Percentiles rank a stretch among this genome's conserved stretches.
Conservation (phyloP, 92 coral and sea anemone species). For the Parazoanthus atlanticus region DNA sequence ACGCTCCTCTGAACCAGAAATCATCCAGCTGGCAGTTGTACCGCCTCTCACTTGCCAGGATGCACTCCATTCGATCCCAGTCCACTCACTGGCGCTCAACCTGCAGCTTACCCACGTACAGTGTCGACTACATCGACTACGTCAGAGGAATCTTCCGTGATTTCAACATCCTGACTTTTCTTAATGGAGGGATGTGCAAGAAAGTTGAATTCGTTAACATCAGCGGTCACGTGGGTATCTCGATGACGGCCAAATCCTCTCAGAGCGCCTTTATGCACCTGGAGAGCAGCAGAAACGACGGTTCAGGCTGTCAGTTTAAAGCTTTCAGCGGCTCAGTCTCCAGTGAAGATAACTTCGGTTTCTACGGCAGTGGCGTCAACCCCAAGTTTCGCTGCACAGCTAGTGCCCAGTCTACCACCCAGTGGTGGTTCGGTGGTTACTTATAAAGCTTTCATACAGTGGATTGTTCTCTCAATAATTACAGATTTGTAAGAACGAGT, state of each 20-base stretch:
- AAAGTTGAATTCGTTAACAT: slow-evolving; percentile 29
- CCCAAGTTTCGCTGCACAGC: slow-evolving; percentile 36
- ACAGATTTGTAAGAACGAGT: no score
- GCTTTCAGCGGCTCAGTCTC: background rate
- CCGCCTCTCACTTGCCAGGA: background rate
- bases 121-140: slow-evolving; percentile 42
- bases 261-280: background rate
- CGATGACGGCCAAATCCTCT: background rate
- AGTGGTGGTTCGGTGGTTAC: slow-evolving; percentile 50
- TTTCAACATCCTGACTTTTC: slow-evolving; percentile 1
- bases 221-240: slow-evolving; percentile 9
- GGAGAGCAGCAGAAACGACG: background rate
- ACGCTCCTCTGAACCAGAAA: no score
- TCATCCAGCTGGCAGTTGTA: no score
- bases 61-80: background rate
- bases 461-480: no score
- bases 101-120: slow-evolving; percentile 37
- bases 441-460: no score
- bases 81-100: slow-evolving; percentile 45
- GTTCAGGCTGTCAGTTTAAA: background rate
- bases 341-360: slow-evolving; percentile 40
- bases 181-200: background rate
- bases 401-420: slow-evolving; percentile 4
- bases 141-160: slow-evolving; percentile 11
- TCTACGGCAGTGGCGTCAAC: slow-evolving; percentile 1